phyloP scores from a whole-genome alignment of 2,797 vertebrate species.

The Catostomus latipinnis region DNA sequence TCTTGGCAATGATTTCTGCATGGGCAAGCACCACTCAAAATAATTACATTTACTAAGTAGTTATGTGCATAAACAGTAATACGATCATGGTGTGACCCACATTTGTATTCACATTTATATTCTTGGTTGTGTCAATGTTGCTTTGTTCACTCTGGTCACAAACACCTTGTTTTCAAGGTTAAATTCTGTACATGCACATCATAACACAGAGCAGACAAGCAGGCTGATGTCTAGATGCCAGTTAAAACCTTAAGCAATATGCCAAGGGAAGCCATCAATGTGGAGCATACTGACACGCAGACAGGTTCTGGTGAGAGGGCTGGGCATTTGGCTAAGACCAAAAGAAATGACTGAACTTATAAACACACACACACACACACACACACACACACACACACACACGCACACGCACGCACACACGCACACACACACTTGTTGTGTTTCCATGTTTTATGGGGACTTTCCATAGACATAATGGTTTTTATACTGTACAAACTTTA shows the following conservation, averaged over 20 bases:
- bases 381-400: background rate
- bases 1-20: background rate
- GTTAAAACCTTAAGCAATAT: background rate
- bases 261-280: background rate
- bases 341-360: background rate
- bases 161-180: background rate
- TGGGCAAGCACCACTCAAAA: background rate
- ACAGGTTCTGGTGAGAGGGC: too few relatives aligned
- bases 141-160: background rate
- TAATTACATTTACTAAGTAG: background rate
- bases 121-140: background rate
- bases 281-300: background rate
- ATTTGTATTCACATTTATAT: background rate
- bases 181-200: background rate
- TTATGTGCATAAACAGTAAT: too few relatives aligned
- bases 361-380: background rate
- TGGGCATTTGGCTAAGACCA: conserved; percentile 3
- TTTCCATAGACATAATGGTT: too few relatives aligned
- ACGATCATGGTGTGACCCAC: too few relatives aligned
- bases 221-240: background rate
- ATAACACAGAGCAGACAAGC: background rate
- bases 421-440: too few relatives aligned
- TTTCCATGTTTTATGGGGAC: too few relatives aligned
- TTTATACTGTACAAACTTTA: too few relatives aligned
- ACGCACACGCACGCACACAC: too few relatives aligned